Conservation (phyloP, 2,113 vertebrate genomes). For the Spheniscus mendiculus region DNA sequence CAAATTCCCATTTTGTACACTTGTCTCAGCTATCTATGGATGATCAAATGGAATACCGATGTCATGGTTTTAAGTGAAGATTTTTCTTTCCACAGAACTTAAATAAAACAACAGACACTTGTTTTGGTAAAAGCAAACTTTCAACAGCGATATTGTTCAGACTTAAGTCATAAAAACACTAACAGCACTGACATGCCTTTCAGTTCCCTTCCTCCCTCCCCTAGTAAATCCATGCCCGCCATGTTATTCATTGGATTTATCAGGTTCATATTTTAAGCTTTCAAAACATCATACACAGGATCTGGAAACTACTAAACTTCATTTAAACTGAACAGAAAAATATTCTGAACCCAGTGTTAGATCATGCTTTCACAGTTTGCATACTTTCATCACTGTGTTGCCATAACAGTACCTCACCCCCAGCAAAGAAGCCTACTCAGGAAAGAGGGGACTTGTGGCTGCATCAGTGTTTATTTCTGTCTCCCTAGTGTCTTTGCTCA, state of each 20-base stretch:
- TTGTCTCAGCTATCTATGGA: background rate
- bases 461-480: background rate
- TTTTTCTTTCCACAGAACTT: background rate
- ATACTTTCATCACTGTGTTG: background rate
- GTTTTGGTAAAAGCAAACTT: background rate
- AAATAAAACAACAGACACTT: background rate
- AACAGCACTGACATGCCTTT: background rate
- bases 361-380: background rate
- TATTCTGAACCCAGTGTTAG: background rate
- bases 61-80: background rate
- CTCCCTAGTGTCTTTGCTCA: background rate
- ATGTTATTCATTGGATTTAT: background rate
- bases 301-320: background rate
- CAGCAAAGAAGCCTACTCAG: background rate
- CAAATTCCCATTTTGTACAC: background rate
- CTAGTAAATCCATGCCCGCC: background rate
- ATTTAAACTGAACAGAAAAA: background rate
- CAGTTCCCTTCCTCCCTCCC: background rate
- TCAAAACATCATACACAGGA: background rate
- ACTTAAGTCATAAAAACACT: background rate
- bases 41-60: background rate
- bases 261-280: background rate
- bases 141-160: background rate
- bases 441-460: background rate
- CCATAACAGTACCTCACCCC: background rate